phyloP scores from a whole-genome alignment of 2,113 vertebrate species.

The Hippocampus guttulatus region DNA sequence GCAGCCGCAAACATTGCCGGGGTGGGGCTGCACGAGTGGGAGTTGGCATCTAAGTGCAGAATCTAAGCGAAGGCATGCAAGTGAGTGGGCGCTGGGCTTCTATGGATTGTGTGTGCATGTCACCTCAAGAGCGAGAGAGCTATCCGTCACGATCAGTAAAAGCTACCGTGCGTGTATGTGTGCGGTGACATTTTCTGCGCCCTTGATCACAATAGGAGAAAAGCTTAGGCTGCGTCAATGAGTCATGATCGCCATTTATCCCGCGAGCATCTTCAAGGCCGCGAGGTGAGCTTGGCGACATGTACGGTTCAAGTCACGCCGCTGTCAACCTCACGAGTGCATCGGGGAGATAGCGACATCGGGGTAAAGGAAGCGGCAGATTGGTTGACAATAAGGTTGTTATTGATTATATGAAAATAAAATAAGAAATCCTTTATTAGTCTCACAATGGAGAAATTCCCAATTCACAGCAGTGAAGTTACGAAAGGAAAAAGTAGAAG shows the following conservation, averaged over 20 bases:
- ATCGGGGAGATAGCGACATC: not conserved
- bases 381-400: constrained; percentile 15
- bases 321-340: constrained; percentile 1
- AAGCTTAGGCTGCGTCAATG: constrained; percentile 45
- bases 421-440: too few species aligned
- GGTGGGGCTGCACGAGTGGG: constrained; percentile 25
- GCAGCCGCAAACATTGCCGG: constrained; percentile 24
- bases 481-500: too few species aligned
- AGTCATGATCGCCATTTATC: constrained; percentile 51
- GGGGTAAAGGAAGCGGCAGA: not conserved
- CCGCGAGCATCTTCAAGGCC: constrained; percentile 14
- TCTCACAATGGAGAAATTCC: too few species aligned
- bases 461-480: too few species aligned
- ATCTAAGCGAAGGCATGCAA: constrained; percentile 8
- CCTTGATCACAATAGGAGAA: constrained; percentile 43
- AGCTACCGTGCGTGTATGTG: constrained; percentile 12
- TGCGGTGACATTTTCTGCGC: constrained; percentile 46
- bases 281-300: not conserved
- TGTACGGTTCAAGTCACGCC: constrained; percentile 15
- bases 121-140: constrained; percentile 26
- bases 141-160: constrained; percentile 46
- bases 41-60: constrained; percentile 25
- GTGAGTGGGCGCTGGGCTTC: constrained; percentile 13
- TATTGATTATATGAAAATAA: too few species aligned
- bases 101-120: constrained; percentile 1